Evolutionary conservation across 1,140 invertebrate species (phyloP).

Genomic region (Solenopsis fugax): DNA sequence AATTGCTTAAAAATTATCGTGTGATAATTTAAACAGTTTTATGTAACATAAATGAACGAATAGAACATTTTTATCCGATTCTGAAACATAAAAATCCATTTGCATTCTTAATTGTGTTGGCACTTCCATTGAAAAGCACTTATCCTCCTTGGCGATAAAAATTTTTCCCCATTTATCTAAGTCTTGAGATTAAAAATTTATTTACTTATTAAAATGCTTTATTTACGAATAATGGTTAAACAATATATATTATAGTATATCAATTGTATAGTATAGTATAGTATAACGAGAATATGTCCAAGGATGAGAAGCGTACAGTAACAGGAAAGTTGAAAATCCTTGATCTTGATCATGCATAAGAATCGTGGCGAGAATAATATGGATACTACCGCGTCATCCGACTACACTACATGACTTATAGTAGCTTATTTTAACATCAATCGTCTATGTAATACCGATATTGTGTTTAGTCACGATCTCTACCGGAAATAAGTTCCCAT

Average conservation of each 20-base stretch:
- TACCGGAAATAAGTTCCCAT: slow-evolving; percentile 54
- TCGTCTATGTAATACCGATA: slow-evolving; percentile 46
- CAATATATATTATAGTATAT: too few relatives aligned
- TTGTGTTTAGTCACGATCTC: slow-evolving; percentile 44
- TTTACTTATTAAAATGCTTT: not conserved
- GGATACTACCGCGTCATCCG: not conserved
- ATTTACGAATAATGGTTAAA: not conserved
- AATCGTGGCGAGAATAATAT: slow-evolving; percentile 29
- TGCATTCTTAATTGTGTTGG: not conserved
- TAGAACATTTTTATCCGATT: not conserved
- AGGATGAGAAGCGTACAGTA: not conserved
- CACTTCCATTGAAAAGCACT: not conserved
- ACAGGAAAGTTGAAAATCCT: slow-evolving; percentile 40
- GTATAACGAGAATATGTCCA: not conserved
- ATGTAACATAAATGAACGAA: not conserved
- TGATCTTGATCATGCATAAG: slow-evolving; percentile 62
- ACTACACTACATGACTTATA: not conserved
- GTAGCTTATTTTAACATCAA: slow-evolving; percentile 22
- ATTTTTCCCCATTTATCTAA: not conserved
- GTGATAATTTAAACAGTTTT: not conserved
- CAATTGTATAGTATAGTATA: too few relatives aligned
- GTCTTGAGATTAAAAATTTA: not conserved
- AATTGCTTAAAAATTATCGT: not conserved
- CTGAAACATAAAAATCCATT: not conserved
- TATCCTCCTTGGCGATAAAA: not conserved